A percentile compares a stretch with the other conserved stretches of the same genome.
These are phyloP conservation scores for Amazona vittata DNA, from an alignment of 2,113 vertebrate genomes.

Conservation along the genomic window DNA sequence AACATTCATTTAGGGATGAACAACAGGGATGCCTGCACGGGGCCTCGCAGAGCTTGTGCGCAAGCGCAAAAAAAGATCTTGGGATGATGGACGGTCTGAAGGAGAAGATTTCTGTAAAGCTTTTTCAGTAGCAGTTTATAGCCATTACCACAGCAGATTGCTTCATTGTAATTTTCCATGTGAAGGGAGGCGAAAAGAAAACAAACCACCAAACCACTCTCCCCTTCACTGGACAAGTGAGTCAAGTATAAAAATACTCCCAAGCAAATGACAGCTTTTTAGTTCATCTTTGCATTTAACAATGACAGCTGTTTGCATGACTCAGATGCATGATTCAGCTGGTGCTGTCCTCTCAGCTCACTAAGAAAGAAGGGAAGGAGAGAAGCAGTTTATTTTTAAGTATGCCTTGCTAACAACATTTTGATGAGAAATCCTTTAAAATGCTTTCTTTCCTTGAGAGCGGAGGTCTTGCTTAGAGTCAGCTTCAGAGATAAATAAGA, in stretches of 20 bases:
- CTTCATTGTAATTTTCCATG: neutral
- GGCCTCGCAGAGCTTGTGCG: neutral
- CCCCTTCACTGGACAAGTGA: slow-evolving; percentile 21
- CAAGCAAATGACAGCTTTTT: slow-evolving; percentile 45
- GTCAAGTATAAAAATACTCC: slow-evolving; percentile 52
- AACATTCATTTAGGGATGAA: neutral
- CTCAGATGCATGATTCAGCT: slow-evolving; percentile 35
- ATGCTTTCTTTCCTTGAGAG: slow-evolving; percentile 3
- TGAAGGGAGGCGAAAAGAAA: neutral
- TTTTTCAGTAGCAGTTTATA: neutral
- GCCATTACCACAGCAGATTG: neutral
- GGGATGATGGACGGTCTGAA: neutral
- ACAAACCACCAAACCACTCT: neutral
- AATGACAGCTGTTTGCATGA: slow-evolving; percentile 55
- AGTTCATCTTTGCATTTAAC: slow-evolving; percentile 45
- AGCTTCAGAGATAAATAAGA: neutral
- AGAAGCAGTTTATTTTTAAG: slow-evolving; percentile 44
- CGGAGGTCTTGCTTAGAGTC: neutral
- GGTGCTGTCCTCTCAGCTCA: neutral
- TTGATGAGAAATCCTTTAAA: slow-evolving; percentile 4
- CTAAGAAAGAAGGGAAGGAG: neutral
- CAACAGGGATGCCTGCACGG: neutral
- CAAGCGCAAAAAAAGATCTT: neutral
- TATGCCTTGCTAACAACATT: neutral
- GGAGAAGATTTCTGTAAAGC: neutral